Base-by-base conservation (phyloP, 1,140 invertebrate genomes). In the Plodia interpunctella region DNA sequence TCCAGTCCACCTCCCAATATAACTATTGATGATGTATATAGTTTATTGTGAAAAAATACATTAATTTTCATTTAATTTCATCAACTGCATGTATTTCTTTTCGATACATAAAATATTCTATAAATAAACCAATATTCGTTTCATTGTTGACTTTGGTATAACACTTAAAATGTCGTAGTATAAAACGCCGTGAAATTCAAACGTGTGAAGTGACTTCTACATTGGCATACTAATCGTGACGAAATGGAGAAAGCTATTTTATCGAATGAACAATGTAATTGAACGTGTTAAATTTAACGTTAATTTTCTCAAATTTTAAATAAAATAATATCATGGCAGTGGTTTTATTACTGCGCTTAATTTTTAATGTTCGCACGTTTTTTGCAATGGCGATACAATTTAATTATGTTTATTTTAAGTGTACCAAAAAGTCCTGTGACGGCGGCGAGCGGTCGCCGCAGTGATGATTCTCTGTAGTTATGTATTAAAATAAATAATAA, bases 401-500 rank as follows among this genome's bases (percentile, higher is more conserved):
- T 21, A 51, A 19, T 44, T 35, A 68, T 19, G 32, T 62, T 66
- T 67, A 59, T 65, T 62, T 70, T 82, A 80, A 84, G 76, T 80
- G 76, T 82, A 85, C 82, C 83, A 85, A 85, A 87, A 81, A 87
- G 51, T 53, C 55, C 35, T 60, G 57, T 19, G 20, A 52, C 32
- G 17, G 50, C 57, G 57, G 19, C 51, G 32, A 8, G 30, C 57
- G 49, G 30, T 55, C n/a, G 54, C 59, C 67, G 72, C 75, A 71
- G 74, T 75, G 73, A 74, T 72, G 79, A 80, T 82, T 81, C 78
- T 81, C 75, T 82, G 82, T 87, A 87, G 82, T 85, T 85, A 85
- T 85, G 73, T 85, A 83, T 78, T 80, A 80, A 83, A 87, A 83
- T 83, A 81, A 85, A 77, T 75, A 83, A 84, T 78, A 80, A 82